Base-by-base conservation (phyloP, 2,113 vertebrate genomes). In the Podarcis cretensis region DNA sequence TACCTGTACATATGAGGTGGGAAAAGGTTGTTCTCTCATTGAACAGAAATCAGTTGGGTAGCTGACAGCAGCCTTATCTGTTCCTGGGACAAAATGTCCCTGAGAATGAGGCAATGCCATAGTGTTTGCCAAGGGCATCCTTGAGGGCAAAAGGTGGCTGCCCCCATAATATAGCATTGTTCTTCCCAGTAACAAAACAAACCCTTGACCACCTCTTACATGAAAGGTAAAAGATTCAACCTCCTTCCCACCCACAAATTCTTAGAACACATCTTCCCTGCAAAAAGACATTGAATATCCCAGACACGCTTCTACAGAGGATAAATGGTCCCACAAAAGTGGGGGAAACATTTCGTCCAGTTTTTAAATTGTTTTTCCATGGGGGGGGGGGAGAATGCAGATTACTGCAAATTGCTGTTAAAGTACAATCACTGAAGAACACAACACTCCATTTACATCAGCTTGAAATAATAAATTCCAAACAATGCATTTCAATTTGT, bases 361-460 rank as follows among this genome's bases (percentile, higher is more conserved):
- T 23, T 23, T 23, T 68, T 71, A 59, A 81, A 75, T 27, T 76
- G 54, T 23, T 76, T 1, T 76, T 23, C 30, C 82, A 84, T 43
- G 23, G 27, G 27, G 48, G 63, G 63, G 10, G 6, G 30, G 32
- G n/a, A n/a, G n/a, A n/a, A 54, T 73, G 16, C 43, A 59, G 59
- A 30, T 54, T 83, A 92, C 20, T 65, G 81, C 14, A 86, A 76
- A 93, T 12, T 14, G 65, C 88, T 90, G 57, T 37, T 0, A 21
- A 77, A 92, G 90, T 78, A 12, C 90, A 91, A 92, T 84, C 30
- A 74, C 32, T 48, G 32, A 74, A 59, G 48, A 32, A 10, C 25
- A 37, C 23, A n/a, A n/a, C n/a, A n/a, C n/a, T n/a, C n/a, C 40
- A 32, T 54, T 74, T 84, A 74, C 35, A 25, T 23, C 10, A 54